Evolutionary conservation across 1,140 invertebrate species (phyloP).

Genomic region (Cyrtorhinus lividipennis): DNA sequence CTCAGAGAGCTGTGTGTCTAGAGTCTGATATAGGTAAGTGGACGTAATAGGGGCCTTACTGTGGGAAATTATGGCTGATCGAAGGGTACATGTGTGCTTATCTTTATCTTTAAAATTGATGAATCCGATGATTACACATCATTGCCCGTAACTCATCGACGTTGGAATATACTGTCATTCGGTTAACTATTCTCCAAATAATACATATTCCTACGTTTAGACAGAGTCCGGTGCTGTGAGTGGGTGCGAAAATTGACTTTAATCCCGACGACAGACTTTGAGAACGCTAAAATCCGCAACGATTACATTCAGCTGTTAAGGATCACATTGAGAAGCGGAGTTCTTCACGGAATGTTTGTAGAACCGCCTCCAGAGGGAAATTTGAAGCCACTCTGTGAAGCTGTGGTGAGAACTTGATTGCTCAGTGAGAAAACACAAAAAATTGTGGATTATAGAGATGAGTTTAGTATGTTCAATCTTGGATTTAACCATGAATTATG

Average conservation of each 20-base stretch:
- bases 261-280: conserved; percentile 31
- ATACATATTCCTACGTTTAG: no score
- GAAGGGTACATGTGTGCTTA: no score
- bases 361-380: conserved; percentile 29
- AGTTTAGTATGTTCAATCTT: no score
- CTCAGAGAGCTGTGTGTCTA: background rate
- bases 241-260: conserved; percentile 32
- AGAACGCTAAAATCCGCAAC: conserved; percentile 32
- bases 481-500: no score
- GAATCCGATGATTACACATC: background rate
- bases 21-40: background rate
- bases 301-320: conserved; percentile 35
- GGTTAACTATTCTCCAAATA: conserved; percentile 3
- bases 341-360: conserved; percentile 33
- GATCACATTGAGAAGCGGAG: conserved; percentile 33
- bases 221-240: conserved; percentile 35
- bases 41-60: no score
- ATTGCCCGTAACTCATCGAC: background rate
- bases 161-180: background rate
- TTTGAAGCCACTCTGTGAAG: conserved; percentile 31
- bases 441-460: no score
- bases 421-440: background rate
- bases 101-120: background rate
- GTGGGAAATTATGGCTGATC: no score
- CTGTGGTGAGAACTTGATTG: conserved; percentile 28